phyloP scores from a whole-genome alignment of 2,888 invertebrate genomes.

The Eutolmus rufibarbis region DNA sequence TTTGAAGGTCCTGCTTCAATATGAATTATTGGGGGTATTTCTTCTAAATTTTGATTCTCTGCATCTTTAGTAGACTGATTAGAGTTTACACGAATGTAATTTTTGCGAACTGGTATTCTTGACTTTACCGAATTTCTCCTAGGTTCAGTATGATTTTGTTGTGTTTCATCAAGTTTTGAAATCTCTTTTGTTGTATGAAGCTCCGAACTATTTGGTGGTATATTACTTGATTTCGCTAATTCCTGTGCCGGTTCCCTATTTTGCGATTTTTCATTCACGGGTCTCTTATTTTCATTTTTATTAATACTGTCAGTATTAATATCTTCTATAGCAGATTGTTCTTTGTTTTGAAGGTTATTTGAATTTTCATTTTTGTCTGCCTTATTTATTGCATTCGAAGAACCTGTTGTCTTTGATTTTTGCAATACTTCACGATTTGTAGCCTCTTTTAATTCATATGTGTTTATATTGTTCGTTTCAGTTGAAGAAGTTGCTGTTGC shows the following conservation, averaged over 20 bases:
- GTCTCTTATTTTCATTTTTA: not conserved
- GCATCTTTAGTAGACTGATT: constrained; percentile 9
- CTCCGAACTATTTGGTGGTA: not conserved
- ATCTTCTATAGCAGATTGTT: not conserved
- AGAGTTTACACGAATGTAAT: constrained; percentile 51
- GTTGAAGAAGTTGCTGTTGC: not conserved
- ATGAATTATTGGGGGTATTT: not conserved
- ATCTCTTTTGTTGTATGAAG: not conserved
- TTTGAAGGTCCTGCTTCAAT: not conserved
- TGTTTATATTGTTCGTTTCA: not conserved
- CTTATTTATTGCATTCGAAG: not conserved
- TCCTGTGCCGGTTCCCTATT: not conserved
- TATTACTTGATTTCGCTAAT: not conserved
- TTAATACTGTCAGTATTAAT: not conserved
- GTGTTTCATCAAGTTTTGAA: not conserved
- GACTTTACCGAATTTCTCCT: constrained; percentile 49
- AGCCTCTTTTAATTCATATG: not conserved
- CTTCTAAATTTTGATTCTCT: not conserved
- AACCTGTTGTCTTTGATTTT: not conserved
- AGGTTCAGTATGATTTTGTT: not conserved
- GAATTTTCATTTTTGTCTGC: not conserved
- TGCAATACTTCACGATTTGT: not conserved
- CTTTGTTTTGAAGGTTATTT: not conserved
- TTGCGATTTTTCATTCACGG: not conserved
- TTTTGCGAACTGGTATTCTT: constrained; percentile 55